Percentiles rank a stretch among this genome's conserved stretches.
Conservation (phyloP, 2,888 invertebrate species). For the Axea sp. region DNA sequence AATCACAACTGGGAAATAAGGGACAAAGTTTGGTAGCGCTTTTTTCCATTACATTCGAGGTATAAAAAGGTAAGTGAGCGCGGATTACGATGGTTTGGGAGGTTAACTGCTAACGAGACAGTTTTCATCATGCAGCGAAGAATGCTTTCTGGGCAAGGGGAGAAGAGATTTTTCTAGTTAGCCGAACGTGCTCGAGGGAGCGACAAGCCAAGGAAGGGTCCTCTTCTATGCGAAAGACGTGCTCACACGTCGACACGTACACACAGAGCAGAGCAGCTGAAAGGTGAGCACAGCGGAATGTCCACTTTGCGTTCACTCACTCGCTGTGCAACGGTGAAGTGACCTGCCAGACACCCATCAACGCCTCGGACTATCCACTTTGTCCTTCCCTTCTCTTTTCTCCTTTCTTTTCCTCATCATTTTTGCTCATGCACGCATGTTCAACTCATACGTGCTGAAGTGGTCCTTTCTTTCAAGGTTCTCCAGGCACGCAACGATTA, state of each 20-base stretch:
- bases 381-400: conserved; percentile 38
- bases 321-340: conserved; percentile 73
- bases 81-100: conserved; percentile 47
- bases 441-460: conserved; percentile 28
- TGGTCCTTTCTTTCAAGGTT: conserved; percentile 2
- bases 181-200: conserved; percentile 71
- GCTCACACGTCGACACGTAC: conserved; percentile 52
- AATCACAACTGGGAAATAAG: conserved; percentile 24
- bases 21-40: conserved; percentile 30
- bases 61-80: conserved; percentile 31
- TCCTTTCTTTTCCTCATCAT: conserved; percentile 11
- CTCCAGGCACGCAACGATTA: conserved; percentile 28
- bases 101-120: conserved; percentile 71
- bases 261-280: conserved; percentile 33
- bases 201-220: conserved; percentile 36
- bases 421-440: conserved; percentile 26
- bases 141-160: conserved; percentile 60
- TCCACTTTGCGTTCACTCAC: conserved; percentile 70
- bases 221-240: conserved; percentile 43
- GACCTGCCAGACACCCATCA: conserved; percentile 76
- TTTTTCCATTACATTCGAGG: conserved; percentile 33
- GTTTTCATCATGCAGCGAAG: conserved; percentile 67
- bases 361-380: conserved; percentile 67
- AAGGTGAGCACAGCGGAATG: conserved; percentile 61
- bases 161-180: conserved; percentile 69